A percentile compares a stretch with the other conserved stretches of the same genome.
Evolutionary conservation across 1,140 invertebrate genomes (phyloP).

Genomic region (Onthophagus taurus): DNA sequence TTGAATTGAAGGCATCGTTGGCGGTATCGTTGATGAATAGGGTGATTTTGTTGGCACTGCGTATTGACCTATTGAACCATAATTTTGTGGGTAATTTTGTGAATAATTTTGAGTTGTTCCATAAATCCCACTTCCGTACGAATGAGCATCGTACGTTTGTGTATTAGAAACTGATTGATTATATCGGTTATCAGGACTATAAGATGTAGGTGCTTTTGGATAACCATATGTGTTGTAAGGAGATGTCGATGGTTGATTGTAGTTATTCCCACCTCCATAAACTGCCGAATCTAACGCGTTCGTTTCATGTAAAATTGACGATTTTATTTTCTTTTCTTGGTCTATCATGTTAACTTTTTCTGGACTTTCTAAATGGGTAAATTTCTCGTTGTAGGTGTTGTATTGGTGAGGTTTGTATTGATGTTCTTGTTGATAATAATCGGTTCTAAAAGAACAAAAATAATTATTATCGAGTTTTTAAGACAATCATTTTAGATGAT

Average conservation of each 20-base stretch:
- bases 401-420: constrained; percentile 14
- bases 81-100: constrained; percentile 1
- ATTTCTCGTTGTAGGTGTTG: constrained; percentile 27
- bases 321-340: constrained; percentile 23
- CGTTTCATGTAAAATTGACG: constrained; percentile 20
- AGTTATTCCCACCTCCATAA: constrained; percentile 26
- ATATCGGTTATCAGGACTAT: constrained; percentile 12
- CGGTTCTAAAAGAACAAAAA: constrained; percentile 13
- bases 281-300: constrained; percentile 28
- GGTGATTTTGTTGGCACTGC: background rate
- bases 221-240: constrained; percentile 14
- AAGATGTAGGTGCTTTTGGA: constrained; percentile 1
- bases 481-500: too few relatives aligned
- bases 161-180: too few relatives aligned
- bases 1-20: background rate
- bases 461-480: too few relatives aligned
- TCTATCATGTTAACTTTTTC: constrained; percentile 33
- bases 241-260: constrained; percentile 23
- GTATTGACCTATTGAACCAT: constrained; percentile 1
- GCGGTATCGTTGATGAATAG: constrained; percentile 13
- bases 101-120: constrained; percentile 4
- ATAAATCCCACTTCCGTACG: too few relatives aligned
- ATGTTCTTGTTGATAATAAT: constrained; percentile 13
- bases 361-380: constrained; percentile 32
- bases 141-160: too few relatives aligned